Evolutionary conservation across 2,888 invertebrate species (phyloP).

Genomic region (Osmoderma eremita): DNA sequence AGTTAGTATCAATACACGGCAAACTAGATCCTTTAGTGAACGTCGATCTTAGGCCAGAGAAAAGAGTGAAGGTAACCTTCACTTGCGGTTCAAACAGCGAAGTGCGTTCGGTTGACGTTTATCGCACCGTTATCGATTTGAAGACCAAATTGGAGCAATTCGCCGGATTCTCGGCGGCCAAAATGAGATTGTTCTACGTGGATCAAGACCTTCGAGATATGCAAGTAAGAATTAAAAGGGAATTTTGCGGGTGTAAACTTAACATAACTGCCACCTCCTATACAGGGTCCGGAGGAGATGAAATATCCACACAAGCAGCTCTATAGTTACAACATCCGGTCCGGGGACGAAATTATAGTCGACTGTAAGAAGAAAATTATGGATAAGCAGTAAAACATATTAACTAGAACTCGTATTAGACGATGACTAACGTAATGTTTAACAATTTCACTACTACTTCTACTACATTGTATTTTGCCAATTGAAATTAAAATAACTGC

Average conservation of each 20-base stretch:
- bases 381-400: slow-evolving; percentile 39
- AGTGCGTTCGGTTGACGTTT: slow-evolving; percentile 79
- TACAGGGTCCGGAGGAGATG: slow-evolving; percentile 88
- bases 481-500: slow-evolving; percentile 39
- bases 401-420: too few species aligned
- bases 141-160: slow-evolving; percentile 83
- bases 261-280: not conserved
- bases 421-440: not conserved
- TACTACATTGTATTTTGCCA: slow-evolving; percentile 25
- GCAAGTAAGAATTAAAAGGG: slow-evolving; percentile 53
- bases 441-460: slow-evolving; percentile 6
- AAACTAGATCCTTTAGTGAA: slow-evolving; percentile 90
- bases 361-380: slow-evolving; percentile 75
- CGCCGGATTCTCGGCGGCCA: slow-evolving; percentile 82
- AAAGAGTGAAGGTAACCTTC: slow-evolving; percentile 85
- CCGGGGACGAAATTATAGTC: slow-evolving; percentile 91
- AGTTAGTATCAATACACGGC: slow-evolving; percentile 86
- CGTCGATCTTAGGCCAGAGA: slow-evolving; percentile 86
- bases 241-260: not conserved
- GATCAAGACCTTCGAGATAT: slow-evolving; percentile 80
- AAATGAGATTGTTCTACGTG: slow-evolving; percentile 89
- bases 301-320: slow-evolving; percentile 87
- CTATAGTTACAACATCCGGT: slow-evolving; percentile 89
- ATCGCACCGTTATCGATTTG: slow-evolving; percentile 83
- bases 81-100: slow-evolving; percentile 81